Conservation (phyloP, 2,113 vertebrate species). For the Zosterops borbonicus region DNA sequence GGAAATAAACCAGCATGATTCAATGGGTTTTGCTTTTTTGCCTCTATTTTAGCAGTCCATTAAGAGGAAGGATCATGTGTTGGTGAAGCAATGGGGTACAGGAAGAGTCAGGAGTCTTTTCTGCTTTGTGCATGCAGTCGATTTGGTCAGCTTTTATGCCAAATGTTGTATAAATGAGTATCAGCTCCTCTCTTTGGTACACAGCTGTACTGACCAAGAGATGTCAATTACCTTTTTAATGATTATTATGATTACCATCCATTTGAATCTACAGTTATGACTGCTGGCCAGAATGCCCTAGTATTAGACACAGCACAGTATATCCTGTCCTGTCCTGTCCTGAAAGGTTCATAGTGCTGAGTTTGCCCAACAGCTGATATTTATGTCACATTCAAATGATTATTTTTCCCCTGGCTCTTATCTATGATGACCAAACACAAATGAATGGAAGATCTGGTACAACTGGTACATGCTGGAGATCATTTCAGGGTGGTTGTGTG, state of each 20-base stretch:
- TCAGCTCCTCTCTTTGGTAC: neutral
- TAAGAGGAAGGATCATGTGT: neutral
- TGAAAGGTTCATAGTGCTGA: neutral
- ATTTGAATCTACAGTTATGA: neutral
- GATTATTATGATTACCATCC: neutral
- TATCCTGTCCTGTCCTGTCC: neutral
- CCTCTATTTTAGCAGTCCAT: neutral
- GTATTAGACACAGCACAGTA: neutral
- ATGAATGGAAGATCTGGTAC: neutral
- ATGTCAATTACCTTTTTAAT: neutral
- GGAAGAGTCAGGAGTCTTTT: neutral
- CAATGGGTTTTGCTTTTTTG: neutral
- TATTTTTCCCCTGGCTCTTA: neutral
- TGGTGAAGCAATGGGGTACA: neutral
- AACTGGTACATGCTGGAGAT: neutral
- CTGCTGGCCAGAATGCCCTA: neutral
- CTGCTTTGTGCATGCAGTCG: fast-evolving
- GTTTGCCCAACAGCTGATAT: neutral
- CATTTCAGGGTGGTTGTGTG: neutral
- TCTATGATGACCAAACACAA: neutral
- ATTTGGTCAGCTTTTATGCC: neutral
- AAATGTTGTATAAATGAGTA: neutral
- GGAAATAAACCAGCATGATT: neutral
- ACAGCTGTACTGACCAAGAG: neutral
- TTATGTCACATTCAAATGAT: neutral